Conservation (phyloP, 2,888 invertebrate species). For the Stenchaetothrips biformis region DNA sequence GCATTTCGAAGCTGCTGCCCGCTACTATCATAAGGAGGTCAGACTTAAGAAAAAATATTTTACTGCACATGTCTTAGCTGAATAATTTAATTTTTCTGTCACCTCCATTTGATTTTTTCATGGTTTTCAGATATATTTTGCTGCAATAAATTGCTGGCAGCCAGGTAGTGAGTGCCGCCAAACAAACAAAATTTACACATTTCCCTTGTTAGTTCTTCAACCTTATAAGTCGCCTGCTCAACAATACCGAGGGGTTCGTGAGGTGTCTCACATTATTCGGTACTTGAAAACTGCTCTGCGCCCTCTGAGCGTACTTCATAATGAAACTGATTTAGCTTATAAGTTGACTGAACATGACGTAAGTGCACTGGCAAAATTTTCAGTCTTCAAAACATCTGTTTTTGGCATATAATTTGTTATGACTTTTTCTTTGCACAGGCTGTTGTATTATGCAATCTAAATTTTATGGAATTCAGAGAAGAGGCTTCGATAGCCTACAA, state of each 20-base stretch:
- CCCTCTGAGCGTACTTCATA: constrained; percentile 65
- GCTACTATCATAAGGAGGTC: constrained; percentile 65
- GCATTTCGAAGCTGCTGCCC: constrained; percentile 71
- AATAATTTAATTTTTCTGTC: neutral
- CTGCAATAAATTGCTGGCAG: constrained; percentile 91
- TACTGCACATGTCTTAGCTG: constrained; percentile 31
- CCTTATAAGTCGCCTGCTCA: constrained; percentile 58
- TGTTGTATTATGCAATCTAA: constrained; percentile 70
- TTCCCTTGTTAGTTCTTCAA: constrained; percentile 80
- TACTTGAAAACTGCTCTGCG: constrained; percentile 68
- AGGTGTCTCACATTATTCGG: constrained; percentile 59
- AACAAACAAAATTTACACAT: constrained; percentile 62
- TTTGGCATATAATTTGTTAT: constrained; percentile 9
- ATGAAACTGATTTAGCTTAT: constrained; percentile 56
- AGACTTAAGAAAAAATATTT: constrained; percentile 38
- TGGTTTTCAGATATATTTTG: constrained; percentile 65
- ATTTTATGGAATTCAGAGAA: constrained; percentile 50
- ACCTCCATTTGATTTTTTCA: constrained; percentile 33
- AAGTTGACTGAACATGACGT: constrained; percentile 65
- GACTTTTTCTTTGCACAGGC: constrained; percentile 52
- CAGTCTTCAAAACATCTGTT: neutral
- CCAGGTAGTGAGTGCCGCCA: constrained; percentile 76
- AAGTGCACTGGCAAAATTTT: constrained; percentile 45
- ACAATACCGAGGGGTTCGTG: constrained; percentile 61
- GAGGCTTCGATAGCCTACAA: constrained; percentile 54